Percentiles rank a stretch among this genome's conserved stretches.
Evolutionary conservation across 2,113 vertebrate genomes (phyloP).

Genomic region (Lichenostomus cassidix): DNA sequence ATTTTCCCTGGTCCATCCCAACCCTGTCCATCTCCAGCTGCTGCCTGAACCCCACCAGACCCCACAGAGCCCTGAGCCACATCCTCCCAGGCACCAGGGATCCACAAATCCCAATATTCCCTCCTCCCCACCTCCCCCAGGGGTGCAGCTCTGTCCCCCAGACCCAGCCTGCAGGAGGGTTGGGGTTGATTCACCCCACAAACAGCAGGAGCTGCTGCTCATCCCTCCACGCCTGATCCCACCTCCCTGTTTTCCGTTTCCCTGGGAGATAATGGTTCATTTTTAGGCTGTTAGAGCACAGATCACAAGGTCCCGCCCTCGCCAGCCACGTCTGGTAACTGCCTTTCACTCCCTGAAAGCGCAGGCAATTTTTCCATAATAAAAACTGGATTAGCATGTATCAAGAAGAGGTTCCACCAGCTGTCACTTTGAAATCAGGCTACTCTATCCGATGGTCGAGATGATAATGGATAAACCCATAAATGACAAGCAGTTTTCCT

Average conservation of each 20-base stretch:
- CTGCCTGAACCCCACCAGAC: rapidly evolving
- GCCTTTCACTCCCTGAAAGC: conserved; percentile 86
- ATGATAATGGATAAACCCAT: conserved; percentile 88
- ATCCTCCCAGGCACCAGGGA: too few species aligned
- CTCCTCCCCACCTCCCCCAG: neutral
- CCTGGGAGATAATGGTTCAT: conserved; percentile 75
- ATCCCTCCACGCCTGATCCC: neutral
- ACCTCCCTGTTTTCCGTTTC: conserved; percentile 61
- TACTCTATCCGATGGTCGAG: conserved; percentile 81
- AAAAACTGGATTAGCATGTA: conserved; percentile 99
- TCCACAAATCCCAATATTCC: too few species aligned
- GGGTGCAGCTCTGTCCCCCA: neutral
- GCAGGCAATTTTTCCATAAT: conserved; percentile 95
- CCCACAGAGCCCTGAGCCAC: rapidly evolving
- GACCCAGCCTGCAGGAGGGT: neutral
- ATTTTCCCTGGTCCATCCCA: neutral
- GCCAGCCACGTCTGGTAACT: conserved; percentile 79
- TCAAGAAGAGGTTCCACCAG: conserved; percentile 93
- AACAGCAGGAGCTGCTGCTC: neutral
- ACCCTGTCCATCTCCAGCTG: neutral
- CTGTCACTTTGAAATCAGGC: conserved; percentile 96
- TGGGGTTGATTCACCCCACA: neutral
- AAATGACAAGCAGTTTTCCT: conserved; percentile 82
- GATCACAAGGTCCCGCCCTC: conserved; percentile 77
- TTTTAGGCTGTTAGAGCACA: conserved; percentile 73